A percentile compares a stretch with the other conserved stretches of the same genome.
Conservation (phyloP, 1,140 invertebrate species). For the Tetramorium alpestre region DNA sequence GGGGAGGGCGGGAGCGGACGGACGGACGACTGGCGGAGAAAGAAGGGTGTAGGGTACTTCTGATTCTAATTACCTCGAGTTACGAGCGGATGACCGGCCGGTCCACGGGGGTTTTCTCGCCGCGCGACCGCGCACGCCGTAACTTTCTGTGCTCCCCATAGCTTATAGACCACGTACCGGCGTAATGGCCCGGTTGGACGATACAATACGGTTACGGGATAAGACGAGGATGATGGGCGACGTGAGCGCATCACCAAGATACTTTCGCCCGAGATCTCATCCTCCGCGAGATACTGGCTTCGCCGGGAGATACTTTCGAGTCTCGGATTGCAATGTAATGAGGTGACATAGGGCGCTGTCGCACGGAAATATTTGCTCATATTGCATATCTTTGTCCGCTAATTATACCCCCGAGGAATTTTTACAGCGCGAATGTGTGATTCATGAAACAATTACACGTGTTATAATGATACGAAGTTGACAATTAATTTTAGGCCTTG, state of each 20-base stretch:
- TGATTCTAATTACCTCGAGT: slow-evolving; percentile 79
- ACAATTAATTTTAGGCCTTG: slow-evolving; percentile 17
- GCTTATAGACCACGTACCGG: slow-evolving; percentile 68
- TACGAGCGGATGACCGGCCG: slow-evolving; percentile 74
- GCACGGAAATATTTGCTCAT: slow-evolving; percentile 11
- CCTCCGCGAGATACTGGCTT: slow-evolving; percentile 14
- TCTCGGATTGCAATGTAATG: not conserved
- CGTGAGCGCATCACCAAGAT: slow-evolving; percentile 23
- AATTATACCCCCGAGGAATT: not conserved
- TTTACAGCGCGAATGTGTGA: not conserved
- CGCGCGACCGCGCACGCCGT: slow-evolving; percentile 57
- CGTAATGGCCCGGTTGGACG: slow-evolving; percentile 56
- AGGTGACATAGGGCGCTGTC: not conserved
- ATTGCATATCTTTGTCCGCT: not conserved
- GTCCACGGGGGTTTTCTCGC: slow-evolving; percentile 66
- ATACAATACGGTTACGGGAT: slow-evolving; percentile 61
- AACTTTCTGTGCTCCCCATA: slow-evolving; percentile 61
- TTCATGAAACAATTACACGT: slow-evolving; percentile 31
- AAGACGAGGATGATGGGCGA: slow-evolving; percentile 46
- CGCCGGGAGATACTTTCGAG: not conserved
- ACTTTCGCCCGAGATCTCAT: not conserved
- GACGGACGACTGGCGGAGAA: not conserved
- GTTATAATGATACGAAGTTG: slow-evolving; percentile 16
- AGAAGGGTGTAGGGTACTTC: slow-evolving; percentile 71
- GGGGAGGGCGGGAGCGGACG: slow-evolving; percentile 17